Evolutionary conservation across 2,888 invertebrate genomes (phyloP), one percentile per base, ranked within the genome.

Genomic region (Dicranocentrus wangi): DNA sequence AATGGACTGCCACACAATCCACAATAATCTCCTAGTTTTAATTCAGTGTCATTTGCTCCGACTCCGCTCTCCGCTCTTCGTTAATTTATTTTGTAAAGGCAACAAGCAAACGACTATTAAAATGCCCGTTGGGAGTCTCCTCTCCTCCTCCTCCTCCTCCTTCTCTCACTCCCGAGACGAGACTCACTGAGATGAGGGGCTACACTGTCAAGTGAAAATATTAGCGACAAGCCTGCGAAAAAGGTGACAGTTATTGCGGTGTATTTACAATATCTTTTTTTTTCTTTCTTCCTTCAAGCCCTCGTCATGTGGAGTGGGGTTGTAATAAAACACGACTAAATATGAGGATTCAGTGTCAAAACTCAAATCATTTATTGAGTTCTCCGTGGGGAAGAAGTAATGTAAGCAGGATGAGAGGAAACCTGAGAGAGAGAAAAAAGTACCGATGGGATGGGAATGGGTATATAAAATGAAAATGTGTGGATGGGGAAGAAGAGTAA

Each of bases 311-410:
- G 66, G 66, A 23, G 55, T n/a, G 5, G 42, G 65, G 8, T n/a
- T n/a, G 47, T 17, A 71, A 71, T 71, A 71, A 71, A 71, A 71
- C 39, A 61, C 60, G 47, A 42, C 25, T 63, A 58, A 79, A 79
- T 70, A 79, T 55, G 71, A 71, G 63, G 47, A 32, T 53, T 76
- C 58, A 23, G 78, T 71, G 78, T 79, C 78, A 77, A 65, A 79
- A 66, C 55, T 79, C 17, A 65, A 71, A 79, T 66, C 78, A 79
- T 79, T 53, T 71, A 71, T 71, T 61, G 61, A 70, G 63, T 61
- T 63, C 77, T 69, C 71, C 47, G 55, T 66, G 47, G 78, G 71
- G 71, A 79, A 65, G 65, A 32, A 47, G 23, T 23, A 55, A 13
- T 66, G 66, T 53, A 53, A 21, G 53, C 15, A 23, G n/a, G n/a